Conservation (phyloP, 2,797 vertebrate genomes). For the Gambusia yucatana region DNA sequence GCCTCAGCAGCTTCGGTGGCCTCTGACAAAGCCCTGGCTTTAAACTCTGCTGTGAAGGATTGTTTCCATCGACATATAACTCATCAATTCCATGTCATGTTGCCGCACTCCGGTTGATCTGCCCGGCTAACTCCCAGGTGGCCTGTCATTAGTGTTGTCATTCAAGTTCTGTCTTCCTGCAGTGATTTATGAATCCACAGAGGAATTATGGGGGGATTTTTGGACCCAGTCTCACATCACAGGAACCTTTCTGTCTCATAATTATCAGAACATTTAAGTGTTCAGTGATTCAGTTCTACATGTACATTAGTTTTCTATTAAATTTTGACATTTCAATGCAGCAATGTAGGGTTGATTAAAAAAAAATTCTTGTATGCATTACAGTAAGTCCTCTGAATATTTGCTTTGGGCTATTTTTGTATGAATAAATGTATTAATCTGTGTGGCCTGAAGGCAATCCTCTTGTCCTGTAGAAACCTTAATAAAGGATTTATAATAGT, state of each 20-base stretch:
- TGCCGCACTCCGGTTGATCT: background rate
- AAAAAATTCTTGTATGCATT: background rate
- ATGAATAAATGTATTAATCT: background rate
- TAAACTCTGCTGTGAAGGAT: constrained; percentile 24
- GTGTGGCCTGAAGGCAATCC: background rate
- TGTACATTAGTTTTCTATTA: background rate
- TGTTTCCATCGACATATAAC: constrained; percentile 31
- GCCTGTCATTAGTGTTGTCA: background rate
- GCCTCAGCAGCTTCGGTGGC: constrained; percentile 40
- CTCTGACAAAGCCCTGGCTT: constrained; percentile 37
- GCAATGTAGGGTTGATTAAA: background rate
- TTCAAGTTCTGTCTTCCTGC: background rate
- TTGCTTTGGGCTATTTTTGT: background rate
- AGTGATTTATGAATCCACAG: background rate
- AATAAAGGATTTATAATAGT: background rate
- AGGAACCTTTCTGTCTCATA: background rate
- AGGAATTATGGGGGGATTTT: background rate
- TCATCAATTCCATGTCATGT: constrained; percentile 23
- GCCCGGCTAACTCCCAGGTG: background rate
- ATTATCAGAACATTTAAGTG: background rate
- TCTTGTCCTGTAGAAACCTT: background rate
- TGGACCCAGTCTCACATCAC: background rate
- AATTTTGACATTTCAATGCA: background rate
- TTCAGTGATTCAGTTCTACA: background rate
- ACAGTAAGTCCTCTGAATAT: background rate